Evolutionary conservation across 2,888 invertebrate species (phyloP).

Genomic region (Gymnoscelis rufifasciata): DNA sequence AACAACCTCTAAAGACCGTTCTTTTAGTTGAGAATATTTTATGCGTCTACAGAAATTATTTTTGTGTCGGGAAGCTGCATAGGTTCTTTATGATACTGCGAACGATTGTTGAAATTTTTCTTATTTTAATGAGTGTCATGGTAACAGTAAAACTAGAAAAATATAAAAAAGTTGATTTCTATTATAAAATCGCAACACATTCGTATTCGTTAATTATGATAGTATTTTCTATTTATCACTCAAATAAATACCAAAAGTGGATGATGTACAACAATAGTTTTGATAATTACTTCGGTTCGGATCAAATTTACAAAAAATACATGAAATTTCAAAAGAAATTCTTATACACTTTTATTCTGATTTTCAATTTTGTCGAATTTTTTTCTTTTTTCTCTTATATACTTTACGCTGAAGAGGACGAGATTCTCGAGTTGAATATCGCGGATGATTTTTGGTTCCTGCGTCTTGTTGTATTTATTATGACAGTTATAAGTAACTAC

Average conservation of each 20-base stretch:
- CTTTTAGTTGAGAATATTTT: conserved; percentile 7
- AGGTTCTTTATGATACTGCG: conserved; percentile 4
- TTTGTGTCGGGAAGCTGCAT: conserved; percentile 10
- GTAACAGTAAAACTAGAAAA: not conserved
- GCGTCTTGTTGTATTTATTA: not conserved
- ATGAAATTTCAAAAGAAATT: too few species aligned
- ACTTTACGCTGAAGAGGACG: not conserved
- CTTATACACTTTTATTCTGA: not conserved
- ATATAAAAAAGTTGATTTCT: not conserved
- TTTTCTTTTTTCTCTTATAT: not conserved
- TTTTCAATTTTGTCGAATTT: not conserved
- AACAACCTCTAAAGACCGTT: not conserved
- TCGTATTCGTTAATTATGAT: not conserved
- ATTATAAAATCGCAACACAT: not conserved
- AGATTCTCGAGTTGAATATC: not conserved
- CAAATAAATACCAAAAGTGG: not conserved
- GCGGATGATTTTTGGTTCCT: not conserved
- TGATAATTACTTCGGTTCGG: not conserved
- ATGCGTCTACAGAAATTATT: conserved; percentile 33
- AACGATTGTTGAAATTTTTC: conserved; percentile 2
- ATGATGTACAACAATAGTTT: not conserved
- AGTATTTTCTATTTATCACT: not conserved
- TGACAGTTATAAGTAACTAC: not conserved
- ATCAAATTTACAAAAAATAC: not conserved
- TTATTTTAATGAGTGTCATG: not conserved